phyloP scores from a whole-genome alignment of 2,888 invertebrate genomes.

The Tetanocera ferruginea region DNA sequence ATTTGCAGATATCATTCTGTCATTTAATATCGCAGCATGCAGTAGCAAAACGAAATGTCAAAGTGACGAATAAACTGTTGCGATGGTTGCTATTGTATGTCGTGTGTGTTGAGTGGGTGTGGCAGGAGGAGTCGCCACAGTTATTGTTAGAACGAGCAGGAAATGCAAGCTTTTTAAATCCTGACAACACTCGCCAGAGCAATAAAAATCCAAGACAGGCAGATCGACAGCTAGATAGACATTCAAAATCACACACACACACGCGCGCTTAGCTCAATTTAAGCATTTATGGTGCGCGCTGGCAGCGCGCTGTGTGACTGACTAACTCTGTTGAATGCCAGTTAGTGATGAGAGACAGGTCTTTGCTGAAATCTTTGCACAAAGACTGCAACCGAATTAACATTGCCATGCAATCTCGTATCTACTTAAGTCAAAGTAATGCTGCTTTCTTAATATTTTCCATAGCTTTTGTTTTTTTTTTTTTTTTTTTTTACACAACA shows the following conservation, averaged over 20 bases:
- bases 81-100: neutral
- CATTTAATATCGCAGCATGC: constrained; percentile 58
- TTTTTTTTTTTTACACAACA: neutral
- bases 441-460: neutral
- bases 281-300: constrained; percentile 12
- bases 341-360: constrained; percentile 56
- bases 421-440: neutral
- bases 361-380: constrained; percentile 21
- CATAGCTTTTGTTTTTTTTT: constrained; percentile 26
- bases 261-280: constrained; percentile 15
- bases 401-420: neutral
- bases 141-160: neutral
- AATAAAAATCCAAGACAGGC: constrained; percentile 29
- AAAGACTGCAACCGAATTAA: constrained; percentile 17
- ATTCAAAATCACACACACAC: constrained; percentile 46
- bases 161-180: constrained; percentile 2
- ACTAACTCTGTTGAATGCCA: constrained; percentile 64
- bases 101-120: constrained; percentile 25
- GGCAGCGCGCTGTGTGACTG: constrained; percentile 37
- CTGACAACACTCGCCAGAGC: constrained; percentile 50
- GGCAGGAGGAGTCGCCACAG: constrained; percentile 35
- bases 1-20: constrained; percentile 69
- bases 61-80: constrained; percentile 25
- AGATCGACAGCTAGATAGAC: constrained; percentile 46
- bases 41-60: constrained; percentile 15